Conservation (phyloP, 2,113 vertebrate genomes). For the Elgaria multicarinata region DNA sequence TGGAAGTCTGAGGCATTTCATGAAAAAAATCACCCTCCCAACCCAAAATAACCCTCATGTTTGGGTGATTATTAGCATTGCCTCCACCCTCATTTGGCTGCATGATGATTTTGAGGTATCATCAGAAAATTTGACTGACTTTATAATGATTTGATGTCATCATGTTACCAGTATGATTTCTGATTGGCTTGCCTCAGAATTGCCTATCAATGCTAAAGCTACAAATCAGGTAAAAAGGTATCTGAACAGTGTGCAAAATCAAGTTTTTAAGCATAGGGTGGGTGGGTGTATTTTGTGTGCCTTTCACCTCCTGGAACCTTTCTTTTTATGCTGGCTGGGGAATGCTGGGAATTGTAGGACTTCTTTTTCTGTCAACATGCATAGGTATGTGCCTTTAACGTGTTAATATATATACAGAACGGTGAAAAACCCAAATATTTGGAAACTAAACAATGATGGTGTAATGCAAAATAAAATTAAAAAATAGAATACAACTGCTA, state of each 20-base stretch:
- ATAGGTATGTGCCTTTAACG: not conserved
- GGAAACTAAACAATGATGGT: not conserved
- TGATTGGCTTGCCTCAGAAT: not conserved
- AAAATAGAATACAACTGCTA: not conserved
- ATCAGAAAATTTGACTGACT: not conserved
- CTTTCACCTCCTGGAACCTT: not conserved
- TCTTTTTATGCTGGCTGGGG: too few relatives aligned
- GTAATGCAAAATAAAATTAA: not conserved
- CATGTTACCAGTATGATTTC: not conserved
- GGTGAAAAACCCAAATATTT: not conserved
- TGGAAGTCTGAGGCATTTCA: not conserved
- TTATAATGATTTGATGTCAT: too few relatives aligned
- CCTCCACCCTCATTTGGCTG: not conserved
- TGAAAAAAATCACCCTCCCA: not conserved
- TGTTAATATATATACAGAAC: not conserved
- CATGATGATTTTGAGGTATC: not conserved
- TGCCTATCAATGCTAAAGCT: not conserved
- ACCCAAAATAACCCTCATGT: not conserved
- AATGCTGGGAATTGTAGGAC: too few relatives aligned
- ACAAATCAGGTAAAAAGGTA: not conserved
- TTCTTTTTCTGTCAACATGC: not conserved
- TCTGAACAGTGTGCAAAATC: not conserved
- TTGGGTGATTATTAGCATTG: not conserved
- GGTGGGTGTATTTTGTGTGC: not conserved
- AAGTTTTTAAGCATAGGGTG: too few relatives aligned